These are phyloP conservation scores for Florisuga fusca DNA, from an alignment of 2,797 vertebrate genomes.

Conservation along the genomic window DNA sequence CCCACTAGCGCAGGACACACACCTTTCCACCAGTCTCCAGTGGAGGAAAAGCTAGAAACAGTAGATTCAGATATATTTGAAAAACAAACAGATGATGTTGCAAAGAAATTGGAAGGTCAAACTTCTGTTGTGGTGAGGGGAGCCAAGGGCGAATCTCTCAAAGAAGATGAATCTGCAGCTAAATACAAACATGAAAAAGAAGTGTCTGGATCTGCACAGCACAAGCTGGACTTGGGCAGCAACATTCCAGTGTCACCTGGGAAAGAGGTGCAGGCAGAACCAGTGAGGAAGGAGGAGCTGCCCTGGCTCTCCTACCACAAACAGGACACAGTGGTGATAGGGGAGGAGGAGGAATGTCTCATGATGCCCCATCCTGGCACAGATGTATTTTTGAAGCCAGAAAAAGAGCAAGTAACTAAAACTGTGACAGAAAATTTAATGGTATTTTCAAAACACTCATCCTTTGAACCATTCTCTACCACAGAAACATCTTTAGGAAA, in stretches of 20 bases:
- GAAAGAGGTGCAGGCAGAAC: neutral
- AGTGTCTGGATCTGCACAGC: neutral
- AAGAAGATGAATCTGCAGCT: neutral
- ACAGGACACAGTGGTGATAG: slow-evolving; percentile 55
- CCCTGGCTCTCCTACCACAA: slow-evolving; percentile 71
- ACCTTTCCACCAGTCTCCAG: slow-evolving; percentile 92
- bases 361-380: neutral
- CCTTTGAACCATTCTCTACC: slow-evolving; percentile 11
- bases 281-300: neutral
- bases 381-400: slow-evolving; percentile 3
- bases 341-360: neutral
- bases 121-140: slow-evolving; percentile 43
- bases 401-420: slow-evolving; percentile 42
- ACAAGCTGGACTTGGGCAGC: neutral
- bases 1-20: slow-evolving; percentile 93
- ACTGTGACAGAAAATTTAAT: neutral
- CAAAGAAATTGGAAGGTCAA: slow-evolving; percentile 41
- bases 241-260: neutral
- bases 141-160: neutral
- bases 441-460: slow-evolving; percentile 12
- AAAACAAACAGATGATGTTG: slow-evolving; percentile 62
- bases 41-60: slow-evolving; percentile 88
- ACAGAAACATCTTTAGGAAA: slow-evolving; percentile 29
- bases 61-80: slow-evolving; percentile 79
- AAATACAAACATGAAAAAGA: neutral